A percentile compares a stretch with the other conserved stretches of the same genome.
These are phyloP conservation scores for Passer domesticus DNA, from an alignment of 2,113 vertebrate species.

Conservation along the genomic window DNA sequence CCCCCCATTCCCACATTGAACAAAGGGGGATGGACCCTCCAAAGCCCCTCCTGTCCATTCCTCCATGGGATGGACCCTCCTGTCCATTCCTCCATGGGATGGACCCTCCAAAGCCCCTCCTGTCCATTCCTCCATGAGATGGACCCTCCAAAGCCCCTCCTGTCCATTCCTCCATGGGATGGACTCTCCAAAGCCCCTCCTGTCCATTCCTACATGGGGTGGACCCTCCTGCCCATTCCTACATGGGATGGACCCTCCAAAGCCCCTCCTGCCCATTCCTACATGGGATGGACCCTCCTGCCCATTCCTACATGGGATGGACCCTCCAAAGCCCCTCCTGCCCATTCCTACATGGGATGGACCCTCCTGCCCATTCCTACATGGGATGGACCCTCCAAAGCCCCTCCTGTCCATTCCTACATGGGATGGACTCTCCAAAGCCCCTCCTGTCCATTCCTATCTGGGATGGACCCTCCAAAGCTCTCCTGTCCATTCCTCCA, in stretches of 20 bases:
- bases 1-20: not conserved
- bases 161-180: not conserved
- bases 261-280: not conserved
- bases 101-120: no score
- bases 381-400: not conserved
- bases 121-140: no score
- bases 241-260: not conserved
- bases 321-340: not conserved
- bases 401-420: no score
- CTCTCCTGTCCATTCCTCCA: not conserved
- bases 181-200: not conserved
- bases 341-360: not conserved
- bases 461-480: not conserved
- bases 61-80: not conserved
- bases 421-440: no score
- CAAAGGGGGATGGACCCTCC: not conserved
- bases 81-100: no score
- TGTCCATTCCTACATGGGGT: not conserved
- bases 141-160: not conserved
- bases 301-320: not conserved
- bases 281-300: not conserved
- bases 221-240: not conserved
- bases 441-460: no score
- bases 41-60: not conserved
- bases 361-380: not conserved